Conservation (phyloP, 2,888 invertebrate genomes). For the Drosophila algonquin region DNA sequence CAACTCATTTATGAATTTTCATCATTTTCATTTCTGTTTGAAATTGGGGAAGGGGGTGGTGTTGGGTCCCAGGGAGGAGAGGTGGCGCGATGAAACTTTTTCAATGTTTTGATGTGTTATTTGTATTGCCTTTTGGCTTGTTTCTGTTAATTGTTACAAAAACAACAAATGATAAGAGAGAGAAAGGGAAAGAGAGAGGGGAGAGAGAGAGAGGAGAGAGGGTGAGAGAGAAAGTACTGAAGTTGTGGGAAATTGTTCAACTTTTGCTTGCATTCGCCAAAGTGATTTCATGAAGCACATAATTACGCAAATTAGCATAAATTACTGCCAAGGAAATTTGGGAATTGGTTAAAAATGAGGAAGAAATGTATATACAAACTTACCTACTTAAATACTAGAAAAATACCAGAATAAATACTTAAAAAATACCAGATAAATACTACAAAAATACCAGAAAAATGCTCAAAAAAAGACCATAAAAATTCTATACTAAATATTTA, state of each 20-base stretch:
- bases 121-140: slow-evolving; percentile 71
- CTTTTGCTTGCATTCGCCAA: slow-evolving; percentile 59
- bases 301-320: slow-evolving; percentile 80
- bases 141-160: slow-evolving; percentile 72
- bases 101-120: slow-evolving; percentile 75
- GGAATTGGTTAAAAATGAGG: slow-evolving; percentile 21
- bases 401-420: no score
- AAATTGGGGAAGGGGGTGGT: neutral
- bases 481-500: no score
- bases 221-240: slow-evolving; percentile 47
- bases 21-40: slow-evolving; percentile 61
- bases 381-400: no score
- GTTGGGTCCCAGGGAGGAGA: neutral
- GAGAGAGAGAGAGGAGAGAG: slow-evolving; percentile 42
- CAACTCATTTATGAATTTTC: slow-evolving; percentile 71
- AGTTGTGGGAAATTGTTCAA: slow-evolving; percentile 59
- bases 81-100: slow-evolving; percentile 56
- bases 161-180: slow-evolving; percentile 45
- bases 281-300: slow-evolving; percentile 78
- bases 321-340: slow-evolving; percentile 57
- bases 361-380: no score
- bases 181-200: slow-evolving; percentile 13
- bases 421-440: no score
- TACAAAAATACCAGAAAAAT: no score
- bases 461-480: no score